phyloP scores from a whole-genome alignment of 1,140 invertebrate genomes.

The Zaprionus gabonicus region DNA sequence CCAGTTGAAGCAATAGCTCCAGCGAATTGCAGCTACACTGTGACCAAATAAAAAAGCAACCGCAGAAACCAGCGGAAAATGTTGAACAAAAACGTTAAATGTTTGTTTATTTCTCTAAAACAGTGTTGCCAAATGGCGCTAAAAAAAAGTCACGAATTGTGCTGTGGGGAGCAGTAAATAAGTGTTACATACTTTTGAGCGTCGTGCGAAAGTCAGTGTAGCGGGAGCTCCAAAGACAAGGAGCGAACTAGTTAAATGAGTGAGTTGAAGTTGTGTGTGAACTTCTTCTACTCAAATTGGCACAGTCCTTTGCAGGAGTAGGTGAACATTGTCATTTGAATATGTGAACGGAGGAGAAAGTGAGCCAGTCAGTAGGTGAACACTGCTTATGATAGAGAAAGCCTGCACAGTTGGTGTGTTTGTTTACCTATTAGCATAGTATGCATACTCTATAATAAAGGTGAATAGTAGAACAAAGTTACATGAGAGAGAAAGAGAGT shows the following conservation, averaged over 20 bases:
- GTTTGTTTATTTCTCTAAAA: conserved; percentile 2
- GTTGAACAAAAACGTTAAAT: conserved; percentile 57
- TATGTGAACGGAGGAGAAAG: neutral
- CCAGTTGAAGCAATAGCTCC: conserved; percentile 19
- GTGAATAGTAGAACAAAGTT: too few relatives aligned
- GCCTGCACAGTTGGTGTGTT: too few relatives aligned
- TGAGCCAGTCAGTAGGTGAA: neutral
- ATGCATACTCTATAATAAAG: too few relatives aligned
- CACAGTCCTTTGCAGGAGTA: too few relatives aligned
- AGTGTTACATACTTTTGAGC: conserved; percentile 67
- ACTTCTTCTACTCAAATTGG: neutral
- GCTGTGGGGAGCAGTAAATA: neutral
- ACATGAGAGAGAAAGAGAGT: neutral
- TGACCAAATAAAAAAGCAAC: conserved; percentile 46
- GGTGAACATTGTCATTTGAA: neutral
- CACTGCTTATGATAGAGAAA: too few relatives aligned
- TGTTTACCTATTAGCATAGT: too few relatives aligned
- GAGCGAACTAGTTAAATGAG: conserved; percentile 4
- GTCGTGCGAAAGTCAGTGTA: neutral
- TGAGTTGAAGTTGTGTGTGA: neutral
- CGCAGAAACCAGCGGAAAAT: conserved; percentile 54
- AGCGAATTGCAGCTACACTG: conserved; percentile 27
- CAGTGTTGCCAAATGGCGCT: neutral
- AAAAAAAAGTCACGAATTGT: neutral
- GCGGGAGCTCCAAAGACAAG: neutral